These are phyloP conservation scores for Anisognathus igniventris DNA, from an alignment of 2,797 vertebrate species.

Conservation along the genomic window DNA sequence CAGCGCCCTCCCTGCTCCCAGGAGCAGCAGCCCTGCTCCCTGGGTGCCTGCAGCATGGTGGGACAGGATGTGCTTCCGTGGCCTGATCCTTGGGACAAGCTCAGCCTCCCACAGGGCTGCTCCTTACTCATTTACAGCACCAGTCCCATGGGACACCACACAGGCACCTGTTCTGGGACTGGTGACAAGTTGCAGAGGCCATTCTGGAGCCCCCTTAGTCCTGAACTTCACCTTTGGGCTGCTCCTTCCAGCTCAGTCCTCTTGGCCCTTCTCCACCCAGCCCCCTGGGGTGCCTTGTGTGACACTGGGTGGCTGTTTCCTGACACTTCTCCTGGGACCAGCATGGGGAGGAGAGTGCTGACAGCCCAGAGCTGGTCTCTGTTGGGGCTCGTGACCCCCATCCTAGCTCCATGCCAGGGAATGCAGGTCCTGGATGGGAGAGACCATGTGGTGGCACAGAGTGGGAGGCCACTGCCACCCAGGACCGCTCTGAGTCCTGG, in stretches of 20 bases:
- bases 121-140: background rate
- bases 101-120: background rate
- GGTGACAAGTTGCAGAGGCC: background rate
- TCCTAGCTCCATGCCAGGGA: background rate
- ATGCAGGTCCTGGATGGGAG: accelerated
- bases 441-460: background rate
- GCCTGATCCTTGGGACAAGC: background rate
- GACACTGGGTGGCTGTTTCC: background rate
- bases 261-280: background rate
- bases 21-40: background rate
- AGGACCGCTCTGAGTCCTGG: background rate
- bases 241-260: background rate
- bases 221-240: background rate
- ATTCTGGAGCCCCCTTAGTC: background rate
- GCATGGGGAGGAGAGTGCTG: background rate
- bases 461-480: background rate
- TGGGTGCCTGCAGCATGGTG: background rate
- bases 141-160: accelerated
- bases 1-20: accelerated
- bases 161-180: background rate
- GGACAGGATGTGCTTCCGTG: background rate
- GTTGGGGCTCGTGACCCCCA: accelerated
- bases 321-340: background rate
- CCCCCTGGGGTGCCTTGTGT: background rate
- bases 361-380: background rate